Base-by-base conservation (phyloP, 2,888 invertebrate genomes). In the Cataglyphis livida region DNA sequence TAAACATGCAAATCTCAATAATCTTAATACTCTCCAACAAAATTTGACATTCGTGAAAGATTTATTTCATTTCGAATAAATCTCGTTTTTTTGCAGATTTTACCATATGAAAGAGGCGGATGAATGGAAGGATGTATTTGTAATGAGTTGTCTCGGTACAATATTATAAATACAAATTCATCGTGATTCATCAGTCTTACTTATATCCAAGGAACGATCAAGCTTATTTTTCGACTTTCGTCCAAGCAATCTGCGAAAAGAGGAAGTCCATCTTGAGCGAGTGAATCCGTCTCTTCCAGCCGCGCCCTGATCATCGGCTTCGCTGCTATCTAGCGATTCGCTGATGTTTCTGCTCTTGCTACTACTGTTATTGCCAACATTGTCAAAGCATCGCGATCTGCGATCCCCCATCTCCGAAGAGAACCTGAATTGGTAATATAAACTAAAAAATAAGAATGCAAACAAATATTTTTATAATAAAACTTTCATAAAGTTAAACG, bases 261-360 rank as follows among this genome's bases (percentile, higher is more conserved):
- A 96, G 0, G 96, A 95, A 25, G 96, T 96, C 96, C 96, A 96
- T 89, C 95, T 95, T 66, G 96, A 96, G 21, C 96, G 95, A 12
- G 94, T 95, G 82, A 96, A 92, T 89, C 95, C 94, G 87, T 94
- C 95, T 90, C 74, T 73, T n/a, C 51, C 66, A 94, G 44, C 62
- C 68, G 71, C 38, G 35, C 64, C 68, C 21, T 88, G 86, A 44
- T 89, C 89, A 66, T 91, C 90, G 12, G 87, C 84, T 51, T 91
- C 91, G 83, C 87, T 88, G 74, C 88, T 85, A 32, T 90, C 89
- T 2, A 91, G 82, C 2, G 91, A 90, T 54, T 91, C 91, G 75
- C 90, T 91, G 74, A 89, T 88, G 51, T 87, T 89, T 28, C 89
- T 86, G 84, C 89, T 90, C 21, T 89, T 91, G 7, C 85, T 84